These are phyloP conservation scores for Pelodiscus sinensis DNA, from an alignment of 2,113 vertebrate genomes.

Conservation along the genomic window DNA sequence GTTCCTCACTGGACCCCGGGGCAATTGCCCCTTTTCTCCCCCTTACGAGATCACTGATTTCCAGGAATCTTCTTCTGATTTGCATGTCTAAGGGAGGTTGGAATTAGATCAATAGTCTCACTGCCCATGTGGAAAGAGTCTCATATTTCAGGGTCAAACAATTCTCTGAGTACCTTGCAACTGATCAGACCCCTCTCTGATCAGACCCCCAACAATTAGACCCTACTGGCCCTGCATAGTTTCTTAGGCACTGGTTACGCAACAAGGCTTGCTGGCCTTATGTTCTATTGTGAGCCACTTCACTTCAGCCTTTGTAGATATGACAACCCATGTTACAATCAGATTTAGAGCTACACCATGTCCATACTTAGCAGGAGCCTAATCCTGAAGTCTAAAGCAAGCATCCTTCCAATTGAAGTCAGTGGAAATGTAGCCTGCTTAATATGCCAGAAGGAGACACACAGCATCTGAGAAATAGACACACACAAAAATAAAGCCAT, in stretches of 20 bases:
- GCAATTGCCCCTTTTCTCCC: too few species aligned
- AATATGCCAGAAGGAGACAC: background rate
- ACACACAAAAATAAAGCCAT: background rate
- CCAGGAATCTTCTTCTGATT: background rate
- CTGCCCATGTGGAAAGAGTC: background rate
- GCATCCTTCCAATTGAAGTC: background rate
- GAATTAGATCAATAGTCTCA: background rate
- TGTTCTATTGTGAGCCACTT: background rate
- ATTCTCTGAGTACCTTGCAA: background rate
- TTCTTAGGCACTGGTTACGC: background rate
- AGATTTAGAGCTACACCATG: background rate
- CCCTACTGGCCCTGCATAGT: background rate
- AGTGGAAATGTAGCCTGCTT: slow-evolving; percentile 11
- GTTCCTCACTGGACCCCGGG: too few species aligned
- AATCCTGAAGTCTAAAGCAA: background rate
- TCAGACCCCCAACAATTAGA: background rate
- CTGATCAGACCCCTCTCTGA: background rate
- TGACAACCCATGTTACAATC: background rate
- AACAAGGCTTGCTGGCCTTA: background rate
- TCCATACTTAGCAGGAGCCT: background rate
- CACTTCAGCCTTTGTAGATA: background rate
- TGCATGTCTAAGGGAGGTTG: background rate
- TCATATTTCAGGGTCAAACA: background rate
- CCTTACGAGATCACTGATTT: background rate
- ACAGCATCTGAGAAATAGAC: background rate